These are phyloP conservation scores for Meriones psammophilus DNA, from an alignment of 2,797 vertebrate species.

Conservation along the genomic window DNA sequence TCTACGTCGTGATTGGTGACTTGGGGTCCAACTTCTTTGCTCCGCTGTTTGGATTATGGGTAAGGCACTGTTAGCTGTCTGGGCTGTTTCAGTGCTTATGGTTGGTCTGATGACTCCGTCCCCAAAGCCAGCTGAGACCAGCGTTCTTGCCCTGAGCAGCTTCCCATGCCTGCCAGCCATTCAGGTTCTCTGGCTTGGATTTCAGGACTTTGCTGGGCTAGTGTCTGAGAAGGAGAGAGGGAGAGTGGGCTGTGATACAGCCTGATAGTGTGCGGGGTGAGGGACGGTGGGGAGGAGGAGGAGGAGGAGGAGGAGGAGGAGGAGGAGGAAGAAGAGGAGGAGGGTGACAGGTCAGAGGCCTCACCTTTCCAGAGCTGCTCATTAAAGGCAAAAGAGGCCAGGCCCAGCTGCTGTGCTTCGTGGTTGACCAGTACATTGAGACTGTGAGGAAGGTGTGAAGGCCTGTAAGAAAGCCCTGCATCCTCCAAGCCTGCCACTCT, in stretches of 20 bases:
- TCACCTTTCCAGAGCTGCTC: background rate
- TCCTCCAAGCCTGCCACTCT: background rate
- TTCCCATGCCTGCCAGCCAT: no score
- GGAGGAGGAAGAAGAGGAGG: background rate
- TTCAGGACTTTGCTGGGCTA: background rate
- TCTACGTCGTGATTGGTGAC: conserved; percentile 99
- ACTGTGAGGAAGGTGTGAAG: background rate
- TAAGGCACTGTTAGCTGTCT: conserved; percentile 80
- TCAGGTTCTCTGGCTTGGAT: background rate
- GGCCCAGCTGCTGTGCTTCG: background rate
- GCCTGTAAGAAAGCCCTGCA: no score
- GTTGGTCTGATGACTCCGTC: rapidly evolving
- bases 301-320: background rate
- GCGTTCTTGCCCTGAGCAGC: rapidly evolving
- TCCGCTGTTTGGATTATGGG: conserved; percentile 94
- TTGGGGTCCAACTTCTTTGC: conserved; percentile 97
- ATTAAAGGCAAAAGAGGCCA: background rate
- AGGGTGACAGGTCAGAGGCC: background rate
- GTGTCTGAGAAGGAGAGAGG: background rate
- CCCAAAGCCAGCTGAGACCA: rapidly evolving
- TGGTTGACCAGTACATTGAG: background rate
- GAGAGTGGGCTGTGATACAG: no score
- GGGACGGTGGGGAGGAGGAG: background rate
- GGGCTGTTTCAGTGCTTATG: rapidly evolving
- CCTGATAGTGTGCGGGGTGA: background rate